A percentile compares a stretch with the other conserved stretches of the same genome.
These are phyloP conservation scores for Progne subis DNA, from an alignment of 2,113 vertebrate genomes.

Conservation along the genomic window DNA sequence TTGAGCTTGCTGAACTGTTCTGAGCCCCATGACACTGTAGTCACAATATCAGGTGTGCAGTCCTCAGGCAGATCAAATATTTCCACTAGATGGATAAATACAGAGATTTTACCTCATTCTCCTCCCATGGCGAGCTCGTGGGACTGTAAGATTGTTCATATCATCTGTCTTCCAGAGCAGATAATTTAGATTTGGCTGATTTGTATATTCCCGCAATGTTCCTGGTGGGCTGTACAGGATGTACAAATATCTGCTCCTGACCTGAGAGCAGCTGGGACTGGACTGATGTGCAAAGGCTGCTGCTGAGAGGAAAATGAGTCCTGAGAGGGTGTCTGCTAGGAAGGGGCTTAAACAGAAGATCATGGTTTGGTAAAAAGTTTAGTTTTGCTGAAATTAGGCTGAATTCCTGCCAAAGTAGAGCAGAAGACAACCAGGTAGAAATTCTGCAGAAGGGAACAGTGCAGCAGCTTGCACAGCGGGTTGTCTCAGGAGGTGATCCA, in stretches of 20 bases:
- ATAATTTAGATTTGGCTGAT: background rate
- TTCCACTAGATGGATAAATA: background rate
- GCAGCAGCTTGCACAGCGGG: background rate
- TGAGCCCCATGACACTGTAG: accelerated
- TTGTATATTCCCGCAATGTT: background rate
- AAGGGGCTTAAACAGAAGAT: background rate
- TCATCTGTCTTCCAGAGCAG: background rate
- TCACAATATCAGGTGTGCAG: background rate
- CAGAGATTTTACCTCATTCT: background rate
- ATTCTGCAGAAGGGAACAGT: background rate
- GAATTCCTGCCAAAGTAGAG: background rate
- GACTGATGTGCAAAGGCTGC: background rate
- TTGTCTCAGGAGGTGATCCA: background rate
- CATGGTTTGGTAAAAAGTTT: background rate
- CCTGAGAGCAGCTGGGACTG: background rate
- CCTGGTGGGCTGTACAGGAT: background rate
- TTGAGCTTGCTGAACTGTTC: background rate
- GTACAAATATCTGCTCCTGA: background rate
- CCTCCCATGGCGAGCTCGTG: background rate
- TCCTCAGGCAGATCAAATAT: background rate
- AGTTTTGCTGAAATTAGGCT: background rate
- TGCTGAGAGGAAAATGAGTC: background rate
- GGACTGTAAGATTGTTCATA: background rate
- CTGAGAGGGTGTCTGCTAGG: background rate
- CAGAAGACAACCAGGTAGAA: background rate